phyloP scores from a whole-genome alignment of 2,797 vertebrate species.

The Halcyon badia region DNA sequence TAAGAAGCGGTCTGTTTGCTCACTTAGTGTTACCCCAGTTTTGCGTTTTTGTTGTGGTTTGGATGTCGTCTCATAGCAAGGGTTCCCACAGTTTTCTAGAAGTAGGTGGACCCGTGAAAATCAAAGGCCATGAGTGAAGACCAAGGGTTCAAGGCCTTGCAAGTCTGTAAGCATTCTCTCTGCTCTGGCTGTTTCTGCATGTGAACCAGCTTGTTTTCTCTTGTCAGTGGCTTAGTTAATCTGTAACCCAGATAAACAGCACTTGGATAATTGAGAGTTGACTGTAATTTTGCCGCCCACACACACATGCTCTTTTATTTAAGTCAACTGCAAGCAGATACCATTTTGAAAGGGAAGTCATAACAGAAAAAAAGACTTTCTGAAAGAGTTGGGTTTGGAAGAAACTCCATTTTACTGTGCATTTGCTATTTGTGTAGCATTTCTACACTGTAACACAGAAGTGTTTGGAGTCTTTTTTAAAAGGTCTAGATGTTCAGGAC shows the following conservation, averaged over 20 bases:
- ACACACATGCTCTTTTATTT: conserved; percentile 43
- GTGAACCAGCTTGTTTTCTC: conserved; percentile 40
- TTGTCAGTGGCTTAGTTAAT: conserved; percentile 43
- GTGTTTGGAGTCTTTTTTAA: background rate
- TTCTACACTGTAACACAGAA: background rate
- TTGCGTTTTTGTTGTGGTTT: background rate
- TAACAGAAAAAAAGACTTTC: background rate
- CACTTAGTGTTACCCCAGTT: background rate
- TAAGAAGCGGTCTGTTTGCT: background rate
- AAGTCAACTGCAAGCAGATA: conserved; percentile 28
- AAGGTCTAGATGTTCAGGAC: background rate
- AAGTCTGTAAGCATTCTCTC: background rate
- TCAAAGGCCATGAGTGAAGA: background rate
- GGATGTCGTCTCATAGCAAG: background rate
- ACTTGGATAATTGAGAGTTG: conserved; percentile 40
- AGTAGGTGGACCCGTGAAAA: background rate
- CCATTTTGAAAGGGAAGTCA: conserved; percentile 3
- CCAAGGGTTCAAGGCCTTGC: background rate
- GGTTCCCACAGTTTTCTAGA: background rate
- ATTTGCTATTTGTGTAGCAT: background rate
- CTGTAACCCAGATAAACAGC: conserved; percentile 68
- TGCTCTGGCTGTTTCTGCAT: background rate
- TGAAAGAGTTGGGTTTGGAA: background rate
- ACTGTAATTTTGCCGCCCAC: conserved; percentile 38
- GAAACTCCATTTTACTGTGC: background rate